A percentile compares a stretch with the other conserved stretches of the same genome.
Evolutionary conservation across 2,797 vertebrate species (phyloP).

Genomic region (Bradypodion ventrale): DNA sequence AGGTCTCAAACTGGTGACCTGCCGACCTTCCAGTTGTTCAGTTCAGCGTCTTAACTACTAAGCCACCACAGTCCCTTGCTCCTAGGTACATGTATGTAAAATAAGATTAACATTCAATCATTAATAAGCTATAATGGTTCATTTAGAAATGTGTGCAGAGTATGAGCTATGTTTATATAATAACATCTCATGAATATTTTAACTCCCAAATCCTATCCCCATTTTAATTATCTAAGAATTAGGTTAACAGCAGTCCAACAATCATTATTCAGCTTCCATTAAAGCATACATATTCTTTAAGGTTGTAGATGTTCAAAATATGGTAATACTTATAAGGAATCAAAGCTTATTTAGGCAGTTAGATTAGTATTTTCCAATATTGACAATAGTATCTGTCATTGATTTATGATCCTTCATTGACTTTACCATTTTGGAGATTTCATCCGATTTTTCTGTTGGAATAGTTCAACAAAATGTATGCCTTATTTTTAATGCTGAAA

Average conservation of each 20-base stretch:
- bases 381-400: background rate
- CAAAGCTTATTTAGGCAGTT: background rate
- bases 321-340: background rate
- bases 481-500: slow-evolving; percentile 55
- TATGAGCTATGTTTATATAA: background rate
- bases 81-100: background rate
- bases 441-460: slow-evolving; percentile 45
- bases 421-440: slow-evolving; percentile 46
- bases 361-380: slow-evolving; percentile 20
- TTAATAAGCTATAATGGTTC: background rate
- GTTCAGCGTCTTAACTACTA: no score
- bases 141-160: background rate
- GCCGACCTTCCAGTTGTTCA: no score
- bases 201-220: background rate
- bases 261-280: background rate
- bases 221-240: background rate
- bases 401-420: slow-evolving; percentile 30
- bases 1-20: no score
- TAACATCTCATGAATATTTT: background rate
- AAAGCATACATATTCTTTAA: background rate
- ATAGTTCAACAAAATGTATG: slow-evolving; percentile 44
- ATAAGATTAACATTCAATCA: background rate
- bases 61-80: no score
- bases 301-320: background rate
- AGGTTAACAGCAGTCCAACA: background rate